Evolutionary conservation across 1,140 invertebrate species (phyloP).

Genomic region (Ephestia elutella): DNA sequence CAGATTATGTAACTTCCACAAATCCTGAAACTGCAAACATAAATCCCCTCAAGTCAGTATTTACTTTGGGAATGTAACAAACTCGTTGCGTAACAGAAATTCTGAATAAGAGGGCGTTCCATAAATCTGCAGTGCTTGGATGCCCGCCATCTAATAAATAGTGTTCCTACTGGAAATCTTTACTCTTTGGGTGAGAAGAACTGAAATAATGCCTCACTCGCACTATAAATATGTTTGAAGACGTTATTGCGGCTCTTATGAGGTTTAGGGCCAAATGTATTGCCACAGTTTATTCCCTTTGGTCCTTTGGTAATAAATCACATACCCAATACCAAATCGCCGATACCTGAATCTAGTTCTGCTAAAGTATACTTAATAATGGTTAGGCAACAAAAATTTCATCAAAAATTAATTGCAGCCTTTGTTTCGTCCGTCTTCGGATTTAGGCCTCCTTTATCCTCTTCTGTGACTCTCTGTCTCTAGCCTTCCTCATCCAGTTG

Average conservation of each 20-base stretch:
- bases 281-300: no score
- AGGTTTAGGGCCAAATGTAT: neutral
- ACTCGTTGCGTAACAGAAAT: neutral
- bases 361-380: no score
- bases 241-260: neutral
- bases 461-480: no score
- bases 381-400: no score
- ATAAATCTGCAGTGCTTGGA: conserved; percentile 1
- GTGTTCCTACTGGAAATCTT: neutral
- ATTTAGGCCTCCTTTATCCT: no score
- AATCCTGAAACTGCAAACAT: neutral
- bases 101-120: neutral
- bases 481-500: no score
- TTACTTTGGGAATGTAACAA: conserved; percentile 1
- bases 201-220: neutral
- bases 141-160: neutral
- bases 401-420: no score
- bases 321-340: no score
- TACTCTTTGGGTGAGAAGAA: neutral
- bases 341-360: no score
- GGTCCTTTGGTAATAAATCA: no score
- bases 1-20: neutral
- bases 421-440: no score
- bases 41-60: conserved; percentile 2
- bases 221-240: neutral